Base-by-base conservation (phyloP, 2,113 vertebrate species). In the Microcebus ravelobensis region DNA sequence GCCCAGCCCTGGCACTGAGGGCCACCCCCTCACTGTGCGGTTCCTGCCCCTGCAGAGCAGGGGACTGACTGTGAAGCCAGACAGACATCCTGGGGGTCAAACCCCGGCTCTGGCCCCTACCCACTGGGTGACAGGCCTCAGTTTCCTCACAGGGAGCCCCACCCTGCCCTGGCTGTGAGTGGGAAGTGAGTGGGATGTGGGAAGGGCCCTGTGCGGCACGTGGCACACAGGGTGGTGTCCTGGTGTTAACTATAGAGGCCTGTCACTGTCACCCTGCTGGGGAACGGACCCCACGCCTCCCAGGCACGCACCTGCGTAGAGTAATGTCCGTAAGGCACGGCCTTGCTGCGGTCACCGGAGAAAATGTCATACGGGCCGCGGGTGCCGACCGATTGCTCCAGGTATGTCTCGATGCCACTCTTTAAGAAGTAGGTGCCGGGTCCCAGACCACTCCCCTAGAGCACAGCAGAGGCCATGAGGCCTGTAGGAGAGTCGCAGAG, bases 381-480 rank as follows among this genome's bases (percentile, higher is more conserved):
- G 34, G 92, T 92, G 29, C 98, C 97, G 23, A 90, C 57, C 0
- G 36, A 68, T 21, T 15, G 61, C 36, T 34, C 79, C 97, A 99
- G 52, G 42, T 77, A 76, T 12, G 91, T 48, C 0, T 98, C 97
- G 0, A 97, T 96, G 81, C 92, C 96, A 36, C 95, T 98, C 93
- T 96, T 98, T 48, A 98, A 67, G 67, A 90, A 59, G 82, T 99
- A 99, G 59, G 98, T 98, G 31, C 97, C 97, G 0, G 99, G 99
- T 23, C 98, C 98, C 89, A 98, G 97, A 14, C 98, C 97, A 6
- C 98, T 98, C 68, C 98, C 98, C 98, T 99, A 80, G 83, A 97
- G 71, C 67, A 91, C 42, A 55, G 48, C 80, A 90, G 63, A 31
- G 70, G 45, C 6, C 20, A 85, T n/a, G 29, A 21, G 8, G 15